These are phyloP conservation scores for Dendropsophus ebraccatus DNA, from an alignment of 2,113 vertebrate species.

Conservation along the genomic window DNA sequence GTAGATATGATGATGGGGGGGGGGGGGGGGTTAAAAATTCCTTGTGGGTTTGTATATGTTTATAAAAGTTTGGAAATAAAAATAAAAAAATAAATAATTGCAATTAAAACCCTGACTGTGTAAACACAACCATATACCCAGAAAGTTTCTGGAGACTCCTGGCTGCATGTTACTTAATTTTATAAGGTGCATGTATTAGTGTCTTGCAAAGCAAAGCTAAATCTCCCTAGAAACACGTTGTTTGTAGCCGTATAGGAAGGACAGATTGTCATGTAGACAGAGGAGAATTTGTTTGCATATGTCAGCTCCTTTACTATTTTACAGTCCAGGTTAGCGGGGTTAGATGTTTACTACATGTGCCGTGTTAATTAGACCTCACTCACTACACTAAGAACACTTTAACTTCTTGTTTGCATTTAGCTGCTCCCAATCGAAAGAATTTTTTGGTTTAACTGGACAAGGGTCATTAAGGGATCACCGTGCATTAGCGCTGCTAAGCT, in stretches of 20 bases:
- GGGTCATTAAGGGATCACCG: constrained; percentile 51
- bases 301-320: constrained; percentile 46
- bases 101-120: too few species aligned
- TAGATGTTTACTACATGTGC: constrained; percentile 52
- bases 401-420: constrained; percentile 53
- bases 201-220: background rate
- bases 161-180: background rate
- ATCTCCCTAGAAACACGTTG: constrained; percentile 31
- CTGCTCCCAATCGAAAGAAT: constrained; percentile 52
- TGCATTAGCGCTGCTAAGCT: constrained; percentile 18
- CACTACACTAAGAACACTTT: constrained; percentile 52
- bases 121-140: too few species aligned
- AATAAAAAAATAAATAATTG: too few species aligned
- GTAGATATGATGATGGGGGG: too few species aligned
- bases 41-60: too few species aligned
- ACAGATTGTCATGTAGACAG: constrained; percentile 43
- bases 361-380: constrained; percentile 50
- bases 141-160: too few species aligned
- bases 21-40: too few species aligned
- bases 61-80: too few species aligned
- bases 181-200: background rate
- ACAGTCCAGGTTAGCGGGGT: constrained; percentile 48
- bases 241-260: constrained; percentile 1
- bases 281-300: constrained; percentile 46
- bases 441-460: constrained; percentile 50